Evolutionary conservation across 2,888 invertebrate species (phyloP).

Genomic region (Drosophila mayaguana): DNA sequence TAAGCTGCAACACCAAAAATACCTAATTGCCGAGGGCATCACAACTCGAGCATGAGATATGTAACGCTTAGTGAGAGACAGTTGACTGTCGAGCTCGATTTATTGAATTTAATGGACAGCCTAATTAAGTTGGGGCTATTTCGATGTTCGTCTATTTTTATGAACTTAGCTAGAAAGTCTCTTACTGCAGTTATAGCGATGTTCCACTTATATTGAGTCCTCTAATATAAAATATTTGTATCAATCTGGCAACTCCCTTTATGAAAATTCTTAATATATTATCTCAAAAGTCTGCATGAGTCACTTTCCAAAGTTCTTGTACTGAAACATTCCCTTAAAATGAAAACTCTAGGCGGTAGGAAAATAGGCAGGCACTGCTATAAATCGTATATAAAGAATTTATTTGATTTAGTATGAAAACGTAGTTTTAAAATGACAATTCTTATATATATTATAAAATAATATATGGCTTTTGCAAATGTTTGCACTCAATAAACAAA

Average conservation of each 20-base stretch:
- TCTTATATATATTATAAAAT: not conserved
- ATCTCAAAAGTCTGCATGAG: not conserved
- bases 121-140: not conserved
- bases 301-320: not conserved
- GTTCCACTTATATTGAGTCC: no score
- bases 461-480: not conserved
- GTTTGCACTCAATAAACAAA: not conserved
- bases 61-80: not conserved
- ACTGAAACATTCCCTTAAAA: not conserved
- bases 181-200: no score
- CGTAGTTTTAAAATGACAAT: not conserved
- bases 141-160: not conserved
- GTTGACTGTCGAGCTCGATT: not conserved
- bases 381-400: not conserved
- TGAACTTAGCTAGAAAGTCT: no score
- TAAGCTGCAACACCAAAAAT: not conserved
- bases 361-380: not conserved
- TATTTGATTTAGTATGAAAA: not conserved
- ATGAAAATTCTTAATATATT: not conserved
- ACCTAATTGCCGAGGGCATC: not conserved
- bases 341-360: not conserved
- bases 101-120: not conserved
- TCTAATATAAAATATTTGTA: no score
- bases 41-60: not conserved
- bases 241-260: not conserved